phyloP scores from a whole-genome alignment of 2,888 invertebrate genomes.

The Tuberolachnus salignus region DNA sequence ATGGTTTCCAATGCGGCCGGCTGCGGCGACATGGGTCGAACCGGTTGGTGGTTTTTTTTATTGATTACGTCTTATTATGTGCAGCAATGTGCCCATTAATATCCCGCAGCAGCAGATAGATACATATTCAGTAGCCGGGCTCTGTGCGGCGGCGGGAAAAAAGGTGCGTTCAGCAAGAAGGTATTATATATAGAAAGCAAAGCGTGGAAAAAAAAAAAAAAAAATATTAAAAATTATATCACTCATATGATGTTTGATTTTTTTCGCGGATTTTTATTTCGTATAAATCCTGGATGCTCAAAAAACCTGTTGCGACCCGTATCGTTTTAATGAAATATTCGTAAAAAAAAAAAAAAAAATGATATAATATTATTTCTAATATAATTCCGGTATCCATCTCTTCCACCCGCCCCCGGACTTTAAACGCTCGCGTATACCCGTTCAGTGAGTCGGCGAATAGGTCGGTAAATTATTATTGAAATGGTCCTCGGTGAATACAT shows the following conservation, averaged over 20 bases:
- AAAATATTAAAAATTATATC: constrained; percentile 23
- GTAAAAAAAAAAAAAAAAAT: no score
- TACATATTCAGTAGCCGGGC: constrained; percentile 32
- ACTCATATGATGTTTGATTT: neutral
- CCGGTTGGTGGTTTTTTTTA: constrained; percentile 43
- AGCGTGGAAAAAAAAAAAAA: constrained; percentile 8
- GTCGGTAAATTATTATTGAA: neutral
- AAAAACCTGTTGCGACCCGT: neutral
- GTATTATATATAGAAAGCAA: neutral
- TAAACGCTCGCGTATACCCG: neutral
- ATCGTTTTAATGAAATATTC: neutral
- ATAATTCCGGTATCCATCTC: neutral
- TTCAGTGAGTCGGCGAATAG: neutral
- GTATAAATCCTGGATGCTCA: neutral
- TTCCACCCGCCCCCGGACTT: neutral
- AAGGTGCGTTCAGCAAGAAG: neutral
- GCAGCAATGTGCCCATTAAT: constrained; percentile 20
- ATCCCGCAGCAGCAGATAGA: constrained; percentile 9
- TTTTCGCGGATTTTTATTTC: constrained; percentile 1
- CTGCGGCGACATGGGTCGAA: constrained; percentile 28
- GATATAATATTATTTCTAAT: constrained; percentile 9
- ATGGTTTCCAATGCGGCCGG: constrained; percentile 18
- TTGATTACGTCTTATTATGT: constrained; percentile 10
- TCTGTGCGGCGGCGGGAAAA: neutral
- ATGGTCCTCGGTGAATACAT: no score